A percentile compares a stretch with the other conserved stretches of the same genome.
Evolutionary conservation across 1,140 invertebrate species (phyloP).

Genomic region (Drosophila albomicans): DNA sequence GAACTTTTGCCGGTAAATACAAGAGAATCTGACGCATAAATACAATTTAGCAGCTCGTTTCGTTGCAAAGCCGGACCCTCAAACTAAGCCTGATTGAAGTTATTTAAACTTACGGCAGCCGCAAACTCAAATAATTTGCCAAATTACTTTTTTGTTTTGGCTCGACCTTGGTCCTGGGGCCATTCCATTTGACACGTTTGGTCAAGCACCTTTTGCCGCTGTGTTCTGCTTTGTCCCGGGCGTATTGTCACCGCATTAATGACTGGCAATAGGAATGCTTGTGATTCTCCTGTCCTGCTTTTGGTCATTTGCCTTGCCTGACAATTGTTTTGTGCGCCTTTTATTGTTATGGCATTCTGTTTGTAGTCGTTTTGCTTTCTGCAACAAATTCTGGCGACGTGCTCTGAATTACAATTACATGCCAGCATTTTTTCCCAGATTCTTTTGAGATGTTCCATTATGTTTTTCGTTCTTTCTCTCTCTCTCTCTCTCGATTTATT

Average conservation of each 20-base stretch:
- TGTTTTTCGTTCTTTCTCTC: slow-evolving; percentile 9
- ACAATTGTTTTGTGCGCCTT: slow-evolving; percentile 76
- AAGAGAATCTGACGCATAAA: slow-evolving; percentile 47
- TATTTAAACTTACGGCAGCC: slow-evolving; percentile 77
- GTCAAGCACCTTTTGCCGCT: slow-evolving; percentile 71
- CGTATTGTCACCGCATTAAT: slow-evolving; percentile 68
- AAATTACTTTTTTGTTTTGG: slow-evolving; percentile 76
- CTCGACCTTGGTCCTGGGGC: slow-evolving; percentile 55
- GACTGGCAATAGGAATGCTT: slow-evolving; percentile 53
- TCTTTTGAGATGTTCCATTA: slow-evolving; percentile 47
- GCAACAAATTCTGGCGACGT: slow-evolving; percentile 76
- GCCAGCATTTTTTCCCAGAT: slow-evolving; percentile 48
- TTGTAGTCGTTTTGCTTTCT: slow-evolving; percentile 74
- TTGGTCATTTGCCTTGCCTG: slow-evolving; percentile 58
- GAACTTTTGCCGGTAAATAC: slow-evolving; percentile 61
- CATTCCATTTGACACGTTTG: slow-evolving; percentile 68
- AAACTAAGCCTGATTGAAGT: slow-evolving; percentile 71
- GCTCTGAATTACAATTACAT: slow-evolving; percentile 79
- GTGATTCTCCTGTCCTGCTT: slow-evolving; percentile 21
- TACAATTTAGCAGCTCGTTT: slow-evolving; percentile 51
- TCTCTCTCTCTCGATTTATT: slow-evolving; percentile 24
- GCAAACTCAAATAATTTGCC: slow-evolving; percentile 80
- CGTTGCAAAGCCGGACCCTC: background rate
- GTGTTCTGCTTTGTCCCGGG: slow-evolving; percentile 52
- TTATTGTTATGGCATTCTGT: slow-evolving; percentile 75